Percentiles rank a stretch among this genome's conserved stretches.
These are phyloP conservation scores for Cheilosia impressa DNA, from an alignment of 2,888 invertebrate genomes.

Conservation along the genomic window DNA sequence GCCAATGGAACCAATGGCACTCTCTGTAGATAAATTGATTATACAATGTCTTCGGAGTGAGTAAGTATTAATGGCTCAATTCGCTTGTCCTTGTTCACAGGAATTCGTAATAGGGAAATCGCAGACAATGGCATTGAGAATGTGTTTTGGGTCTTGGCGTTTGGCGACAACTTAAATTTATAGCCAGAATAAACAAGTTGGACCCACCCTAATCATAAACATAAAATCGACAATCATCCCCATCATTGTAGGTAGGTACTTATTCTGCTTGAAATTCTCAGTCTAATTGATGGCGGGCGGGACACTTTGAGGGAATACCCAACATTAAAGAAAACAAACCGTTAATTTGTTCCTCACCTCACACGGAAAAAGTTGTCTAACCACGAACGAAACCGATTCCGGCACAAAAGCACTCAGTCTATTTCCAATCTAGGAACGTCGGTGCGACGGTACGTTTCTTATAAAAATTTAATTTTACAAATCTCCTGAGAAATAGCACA, in stretches of 20 bases:
- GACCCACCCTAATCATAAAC: conserved; percentile 15
- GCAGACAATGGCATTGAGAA: not conserved
- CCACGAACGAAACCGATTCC: conserved; percentile 20
- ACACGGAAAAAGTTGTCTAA: conserved; percentile 9
- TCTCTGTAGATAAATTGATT: conserved; percentile 68
- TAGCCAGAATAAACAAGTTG: conserved; percentile 30
- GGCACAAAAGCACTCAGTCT: conserved; percentile 43
- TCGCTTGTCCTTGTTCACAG: conserved; percentile 15
- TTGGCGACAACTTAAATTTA: conserved; percentile 17
- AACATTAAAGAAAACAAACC: not conserved
- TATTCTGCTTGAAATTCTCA: conserved; percentile 12
- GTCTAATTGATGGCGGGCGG: conserved; percentile 8
- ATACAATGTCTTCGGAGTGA: conserved; percentile 38
- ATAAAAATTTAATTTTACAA: conserved; percentile 57
- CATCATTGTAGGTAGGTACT: not conserved
- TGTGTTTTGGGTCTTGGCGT: not conserved
- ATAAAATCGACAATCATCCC: conserved; percentile 9
- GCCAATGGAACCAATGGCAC: conserved; percentile 62
- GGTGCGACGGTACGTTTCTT: conserved; percentile 6
- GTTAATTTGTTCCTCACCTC: not conserved
- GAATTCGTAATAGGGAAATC: conserved; percentile 9
- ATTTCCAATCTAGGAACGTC: conserved; percentile 15
- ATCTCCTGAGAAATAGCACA: conserved; percentile 3
- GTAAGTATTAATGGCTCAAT: conserved; percentile 44
- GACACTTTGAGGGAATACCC: not conserved